phyloP scores from a whole-genome alignment of 2,888 invertebrate genomes.

The Trachelus tabidus region DNA sequence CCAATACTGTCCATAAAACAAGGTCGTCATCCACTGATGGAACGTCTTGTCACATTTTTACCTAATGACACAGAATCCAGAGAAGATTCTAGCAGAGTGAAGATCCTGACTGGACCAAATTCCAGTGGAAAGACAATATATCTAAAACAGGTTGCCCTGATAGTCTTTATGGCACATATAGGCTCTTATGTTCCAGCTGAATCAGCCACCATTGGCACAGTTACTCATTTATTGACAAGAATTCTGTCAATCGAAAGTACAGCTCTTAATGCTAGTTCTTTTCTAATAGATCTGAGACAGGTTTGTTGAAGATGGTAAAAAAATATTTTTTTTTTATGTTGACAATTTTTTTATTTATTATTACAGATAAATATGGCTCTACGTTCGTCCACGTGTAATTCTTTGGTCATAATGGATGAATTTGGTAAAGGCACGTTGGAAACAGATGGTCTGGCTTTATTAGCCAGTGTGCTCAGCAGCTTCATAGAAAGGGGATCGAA shows the following conservation, averaged over 20 bases:
- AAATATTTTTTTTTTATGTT: slow-evolving; percentile 4
- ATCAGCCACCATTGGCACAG: slow-evolving; percentile 75
- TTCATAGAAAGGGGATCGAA: slow-evolving; percentile 70
- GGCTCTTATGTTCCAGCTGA: slow-evolving; percentile 91
- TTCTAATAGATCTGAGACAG: slow-evolving; percentile 86
- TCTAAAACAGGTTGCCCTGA: slow-evolving; percentile 84
- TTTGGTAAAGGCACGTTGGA: slow-evolving; percentile 88
- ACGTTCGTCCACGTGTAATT: slow-evolving; percentile 72
- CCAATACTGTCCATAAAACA: slow-evolving; percentile 72
- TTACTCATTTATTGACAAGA: slow-evolving; percentile 81
- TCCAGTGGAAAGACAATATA: slow-evolving; percentile 93
- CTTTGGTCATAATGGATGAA: slow-evolving; percentile 87
- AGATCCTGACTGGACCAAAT: slow-evolving; percentile 90
- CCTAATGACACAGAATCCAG: slow-evolving; percentile 79
- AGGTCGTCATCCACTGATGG: slow-evolving; percentile 84
- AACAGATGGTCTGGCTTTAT: slow-evolving; percentile 80
- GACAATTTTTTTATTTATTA: slow-evolving; percentile 11
- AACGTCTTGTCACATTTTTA: slow-evolving; percentile 75
- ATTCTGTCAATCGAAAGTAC: slow-evolving; percentile 83
- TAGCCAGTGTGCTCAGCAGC: slow-evolving; percentile 76
- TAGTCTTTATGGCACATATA: slow-evolving; percentile 87
- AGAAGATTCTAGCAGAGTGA: slow-evolving; percentile 70
- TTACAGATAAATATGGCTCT: slow-evolving; percentile 79
- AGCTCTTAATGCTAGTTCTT: slow-evolving; percentile 83
- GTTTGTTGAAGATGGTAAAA: slow-evolving; percentile 63